Evolutionary conservation across 2,113 vertebrate species (phyloP).

Genomic region (Rhabdornis inornatus): DNA sequence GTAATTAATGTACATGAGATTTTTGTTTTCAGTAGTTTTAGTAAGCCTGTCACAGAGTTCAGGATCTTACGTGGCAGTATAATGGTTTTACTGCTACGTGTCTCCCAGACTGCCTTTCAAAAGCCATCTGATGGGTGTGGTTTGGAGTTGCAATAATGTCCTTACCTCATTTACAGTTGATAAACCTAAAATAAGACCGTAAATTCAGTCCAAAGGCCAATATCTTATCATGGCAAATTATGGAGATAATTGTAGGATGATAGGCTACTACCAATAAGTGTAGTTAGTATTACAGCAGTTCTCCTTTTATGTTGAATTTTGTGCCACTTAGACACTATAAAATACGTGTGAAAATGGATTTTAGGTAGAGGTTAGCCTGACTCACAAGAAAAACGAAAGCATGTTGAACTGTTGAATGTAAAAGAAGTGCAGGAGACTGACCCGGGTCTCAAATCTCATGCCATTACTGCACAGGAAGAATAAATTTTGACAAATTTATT

Average conservation of each 20-base stretch:
- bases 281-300: not conserved
- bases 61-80: not conserved
- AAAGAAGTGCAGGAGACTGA: not conserved
- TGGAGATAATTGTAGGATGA: not conserved
- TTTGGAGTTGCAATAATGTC: not conserved
- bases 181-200: not conserved
- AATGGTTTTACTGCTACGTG: not conserved
- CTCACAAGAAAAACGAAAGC: not conserved
- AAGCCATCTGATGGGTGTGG: not conserved
- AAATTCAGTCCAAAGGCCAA: conserved; percentile 12
- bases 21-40: not conserved
- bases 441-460: not conserved
- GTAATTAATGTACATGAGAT: not conserved
- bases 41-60: not conserved
- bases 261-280: not conserved
- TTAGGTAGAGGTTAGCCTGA: not conserved
- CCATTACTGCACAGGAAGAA: not conserved
- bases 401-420: not conserved
- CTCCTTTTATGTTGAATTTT: not conserved
- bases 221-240: not conserved
- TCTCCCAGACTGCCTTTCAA: not conserved
- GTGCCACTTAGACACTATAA: not conserved
- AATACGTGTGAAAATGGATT: not conserved
- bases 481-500: not conserved
- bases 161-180: not conserved